phyloP scores from a whole-genome alignment of 2,113 vertebrate species.

The Sceloporus undulatus region DNA sequence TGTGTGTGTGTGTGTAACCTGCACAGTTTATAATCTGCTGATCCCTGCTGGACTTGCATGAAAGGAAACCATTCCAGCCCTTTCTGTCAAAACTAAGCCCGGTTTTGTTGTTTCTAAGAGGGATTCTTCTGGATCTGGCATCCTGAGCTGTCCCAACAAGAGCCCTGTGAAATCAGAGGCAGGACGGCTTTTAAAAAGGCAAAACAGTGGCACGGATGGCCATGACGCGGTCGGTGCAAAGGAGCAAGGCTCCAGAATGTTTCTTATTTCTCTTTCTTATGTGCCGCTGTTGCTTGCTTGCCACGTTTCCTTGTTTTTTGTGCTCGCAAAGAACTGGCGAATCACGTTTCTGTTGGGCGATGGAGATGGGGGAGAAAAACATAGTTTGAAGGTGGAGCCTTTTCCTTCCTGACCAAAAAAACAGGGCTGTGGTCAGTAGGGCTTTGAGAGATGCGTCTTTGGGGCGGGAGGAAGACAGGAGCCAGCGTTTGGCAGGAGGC shows the following conservation, averaged over 20 bases:
- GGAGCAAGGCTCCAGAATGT: too few relatives aligned
- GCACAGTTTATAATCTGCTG: conserved; percentile 4
- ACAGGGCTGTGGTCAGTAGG: neutral
- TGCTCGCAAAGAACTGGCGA: neutral
- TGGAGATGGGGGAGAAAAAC: neutral
- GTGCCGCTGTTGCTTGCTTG: neutral
- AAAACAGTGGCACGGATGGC: too few relatives aligned
- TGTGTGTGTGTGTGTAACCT: neutral
- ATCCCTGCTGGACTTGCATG: conserved; percentile 47
- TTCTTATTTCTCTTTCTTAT: neutral
- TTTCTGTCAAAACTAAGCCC: conserved; percentile 61
- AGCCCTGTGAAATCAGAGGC: neutral
- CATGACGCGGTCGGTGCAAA: too few relatives aligned
- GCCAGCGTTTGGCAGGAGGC: neutral
- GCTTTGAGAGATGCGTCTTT: too few relatives aligned
- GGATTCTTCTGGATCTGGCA: neutral
- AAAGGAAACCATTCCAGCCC: conserved; percentile 46
- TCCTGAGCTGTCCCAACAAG: neutral
- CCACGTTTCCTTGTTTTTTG: conserved; percentile 10
- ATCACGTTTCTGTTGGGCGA: neutral
- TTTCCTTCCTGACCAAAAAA: neutral
- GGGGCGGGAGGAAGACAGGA: neutral
- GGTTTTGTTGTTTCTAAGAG: conserved; percentile 54
- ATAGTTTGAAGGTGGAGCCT: neutral
- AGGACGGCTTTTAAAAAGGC: neutral